These are phyloP conservation scores for Lithosia quadra DNA, from an alignment of 2,888 invertebrate species.

Conservation along the genomic window DNA sequence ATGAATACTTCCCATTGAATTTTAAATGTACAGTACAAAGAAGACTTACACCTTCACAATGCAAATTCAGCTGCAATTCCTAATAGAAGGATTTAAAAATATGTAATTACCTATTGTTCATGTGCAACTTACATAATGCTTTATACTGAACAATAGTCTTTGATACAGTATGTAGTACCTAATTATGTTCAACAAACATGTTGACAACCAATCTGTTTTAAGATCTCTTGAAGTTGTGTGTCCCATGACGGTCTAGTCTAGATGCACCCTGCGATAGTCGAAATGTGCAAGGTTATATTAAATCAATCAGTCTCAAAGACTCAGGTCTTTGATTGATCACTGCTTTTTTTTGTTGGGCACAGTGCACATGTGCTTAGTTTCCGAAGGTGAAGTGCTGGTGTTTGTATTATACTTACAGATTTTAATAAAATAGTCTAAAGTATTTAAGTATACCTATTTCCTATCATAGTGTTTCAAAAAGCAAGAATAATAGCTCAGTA, in stretches of 20 bases:
- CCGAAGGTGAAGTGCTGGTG: not conserved
- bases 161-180: no score
- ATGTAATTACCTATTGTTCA: not conserved
- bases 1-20: not conserved
- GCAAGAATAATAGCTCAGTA: constrained; percentile 35
- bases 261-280: no score
- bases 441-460: not conserved
- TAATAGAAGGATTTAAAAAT: not conserved
- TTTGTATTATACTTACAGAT: no score
- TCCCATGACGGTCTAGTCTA: no score
- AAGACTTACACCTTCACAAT: not conserved
- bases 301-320: no score
- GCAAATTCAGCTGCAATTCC: not conserved
- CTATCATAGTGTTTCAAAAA: constrained; percentile 30
- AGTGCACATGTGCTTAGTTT: no score
- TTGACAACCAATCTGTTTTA: no score
- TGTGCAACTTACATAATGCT: not conserved
- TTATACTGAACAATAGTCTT: not conserved
- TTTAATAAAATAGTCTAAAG: not conserved
- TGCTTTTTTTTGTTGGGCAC: no score
- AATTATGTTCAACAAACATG: no score
- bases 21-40: not conserved
- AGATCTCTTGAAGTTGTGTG: no score
- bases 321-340: no score
- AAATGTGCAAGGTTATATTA: no score